A percentile compares a stretch with the other conserved stretches of the same genome.
phyloP scores from a whole-genome alignment of 2,888 invertebrate genomes.

The Cryptus armator region DNA sequence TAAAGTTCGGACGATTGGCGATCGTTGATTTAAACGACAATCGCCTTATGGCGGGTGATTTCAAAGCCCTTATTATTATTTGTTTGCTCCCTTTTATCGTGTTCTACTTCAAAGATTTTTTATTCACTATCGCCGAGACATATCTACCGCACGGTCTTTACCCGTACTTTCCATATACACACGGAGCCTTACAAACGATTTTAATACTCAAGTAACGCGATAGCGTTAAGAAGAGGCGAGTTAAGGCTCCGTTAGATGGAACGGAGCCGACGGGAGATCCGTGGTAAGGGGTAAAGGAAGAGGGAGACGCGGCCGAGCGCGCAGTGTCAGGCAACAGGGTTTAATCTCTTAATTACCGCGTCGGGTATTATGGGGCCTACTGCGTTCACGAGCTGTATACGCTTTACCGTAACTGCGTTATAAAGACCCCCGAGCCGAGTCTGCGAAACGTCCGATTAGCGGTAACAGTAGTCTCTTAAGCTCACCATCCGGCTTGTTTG shows the following conservation, averaged over 20 bases:
- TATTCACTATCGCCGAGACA: background rate
- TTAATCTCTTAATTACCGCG: slow-evolving; percentile 84
- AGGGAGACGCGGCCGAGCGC: background rate
- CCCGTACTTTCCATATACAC: slow-evolving; percentile 29
- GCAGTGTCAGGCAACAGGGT: slow-evolving; percentile 80
- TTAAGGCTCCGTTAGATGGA: slow-evolving; percentile 14
- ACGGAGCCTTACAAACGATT: slow-evolving; percentile 48
- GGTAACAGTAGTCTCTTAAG: slow-evolving; percentile 82
- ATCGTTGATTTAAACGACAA: background rate
- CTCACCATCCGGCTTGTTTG: slow-evolving; percentile 84
- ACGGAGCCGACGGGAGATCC: slow-evolving; percentile 12
- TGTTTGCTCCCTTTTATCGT: slow-evolving; percentile 12
- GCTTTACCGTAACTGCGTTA: slow-evolving; percentile 17
- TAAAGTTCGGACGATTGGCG: background rate
- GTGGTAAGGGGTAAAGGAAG: slow-evolving; percentile 8
- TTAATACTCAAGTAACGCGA: slow-evolving; percentile 73
- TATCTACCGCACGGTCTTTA: background rate
- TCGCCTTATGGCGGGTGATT: background rate
- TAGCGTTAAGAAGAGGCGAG: slow-evolving; percentile 71
- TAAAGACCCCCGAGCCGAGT: slow-evolving; percentile 62
- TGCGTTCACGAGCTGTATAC: slow-evolving; percentile 21
- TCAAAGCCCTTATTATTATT: slow-evolving; percentile 11
- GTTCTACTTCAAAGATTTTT: slow-evolving; percentile 1
- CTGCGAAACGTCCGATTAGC: slow-evolving; percentile 76
- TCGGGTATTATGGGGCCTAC: slow-evolving; percentile 65